Evolutionary conservation across 2,888 invertebrate genomes (phyloP), one percentile per base, ranked within the genome.

Genomic region (Drosophila helvetica): DNA sequence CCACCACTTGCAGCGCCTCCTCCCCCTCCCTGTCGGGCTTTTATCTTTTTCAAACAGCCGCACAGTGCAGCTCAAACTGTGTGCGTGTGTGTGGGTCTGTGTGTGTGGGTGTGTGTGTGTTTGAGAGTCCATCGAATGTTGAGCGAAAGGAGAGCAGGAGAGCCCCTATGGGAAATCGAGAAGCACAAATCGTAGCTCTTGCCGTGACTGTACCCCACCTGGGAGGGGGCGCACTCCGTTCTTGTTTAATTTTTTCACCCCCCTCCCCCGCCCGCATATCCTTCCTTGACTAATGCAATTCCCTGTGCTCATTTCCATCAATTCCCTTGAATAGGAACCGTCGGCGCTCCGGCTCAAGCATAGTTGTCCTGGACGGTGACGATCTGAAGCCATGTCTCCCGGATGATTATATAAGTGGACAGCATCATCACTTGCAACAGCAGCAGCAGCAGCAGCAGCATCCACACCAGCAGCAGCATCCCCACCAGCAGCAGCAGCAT

Each of bases 311-410:
- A n/a, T 22, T 18, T 50, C 7, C 17, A 17, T 10, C 15, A 9
- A 22, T 30, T 52, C n/a, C 33, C 15, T 45, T 47, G 86, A 78
- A n/a, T 43, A 97, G 96, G 95, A 95, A 96, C 72, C 94, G 96
- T 81, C 94, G 96, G 83, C 94, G 96, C 83, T 96, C 95, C 79
- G 95, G 95, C 87, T 96, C 95, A 92, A 96, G 96, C 92, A 96
- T 96, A 92, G 95, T 96, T 91, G 96, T 96, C 91, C 94, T 96
- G 90, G 96, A 95, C 91, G 95, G 94, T 48, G 95, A 95, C 75
- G 94, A 94, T 91, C 75, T 92, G 67, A 93, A 94, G 91, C 94
- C 93, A 89, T 93, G 93, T 87, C 90, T 93, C 85, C 94, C 94
- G 89, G 92, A 94, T 93, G 92, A 95, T 88, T 94, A 94, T 64